Evolutionary conservation across 2,888 invertebrate species (phyloP).

Genomic region (Diarsia mendica): DNA sequence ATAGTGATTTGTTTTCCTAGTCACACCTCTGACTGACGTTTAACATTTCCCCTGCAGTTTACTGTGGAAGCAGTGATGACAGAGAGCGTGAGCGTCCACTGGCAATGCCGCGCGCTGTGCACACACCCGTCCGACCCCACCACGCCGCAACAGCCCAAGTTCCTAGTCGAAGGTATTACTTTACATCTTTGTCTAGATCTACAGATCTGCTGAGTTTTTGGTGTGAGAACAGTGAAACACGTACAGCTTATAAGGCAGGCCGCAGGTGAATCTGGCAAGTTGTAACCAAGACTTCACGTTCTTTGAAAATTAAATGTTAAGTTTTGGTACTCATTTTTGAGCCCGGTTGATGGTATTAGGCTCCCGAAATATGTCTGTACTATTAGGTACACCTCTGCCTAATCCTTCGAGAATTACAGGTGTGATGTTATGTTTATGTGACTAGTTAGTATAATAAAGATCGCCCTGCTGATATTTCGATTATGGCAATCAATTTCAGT

Average conservation of each 20-base stretch:
- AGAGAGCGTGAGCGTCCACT: conserved; percentile 95
- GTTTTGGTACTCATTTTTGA: no score
- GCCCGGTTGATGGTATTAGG: no score
- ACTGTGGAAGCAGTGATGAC: conserved; percentile 96
- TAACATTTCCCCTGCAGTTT: conserved; percentile 85
- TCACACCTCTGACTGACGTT: not conserved
- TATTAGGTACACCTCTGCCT: no score
- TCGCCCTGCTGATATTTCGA: not conserved
- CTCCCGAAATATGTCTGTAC: no score
- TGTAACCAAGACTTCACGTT: not conserved
- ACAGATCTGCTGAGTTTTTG: not conserved
- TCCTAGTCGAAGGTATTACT: conserved; percentile 83
- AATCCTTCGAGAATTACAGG: no score
- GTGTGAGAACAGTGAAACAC: not conserved
- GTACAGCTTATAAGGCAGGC: no score
- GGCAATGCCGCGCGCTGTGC: conserved; percentile 95
- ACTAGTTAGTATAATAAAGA: not conserved
- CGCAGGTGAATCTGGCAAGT: no score
- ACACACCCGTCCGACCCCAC: conserved; percentile 88
- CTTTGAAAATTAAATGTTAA: not conserved
- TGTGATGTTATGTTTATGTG: not conserved
- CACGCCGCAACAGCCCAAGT: conserved; percentile 92
- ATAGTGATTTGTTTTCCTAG: not conserved
- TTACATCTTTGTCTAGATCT: no score
- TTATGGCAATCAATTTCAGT: not conserved